phyloP scores from a whole-genome alignment of 1,140 invertebrate genomes.

The Prorops nasuta region DNA sequence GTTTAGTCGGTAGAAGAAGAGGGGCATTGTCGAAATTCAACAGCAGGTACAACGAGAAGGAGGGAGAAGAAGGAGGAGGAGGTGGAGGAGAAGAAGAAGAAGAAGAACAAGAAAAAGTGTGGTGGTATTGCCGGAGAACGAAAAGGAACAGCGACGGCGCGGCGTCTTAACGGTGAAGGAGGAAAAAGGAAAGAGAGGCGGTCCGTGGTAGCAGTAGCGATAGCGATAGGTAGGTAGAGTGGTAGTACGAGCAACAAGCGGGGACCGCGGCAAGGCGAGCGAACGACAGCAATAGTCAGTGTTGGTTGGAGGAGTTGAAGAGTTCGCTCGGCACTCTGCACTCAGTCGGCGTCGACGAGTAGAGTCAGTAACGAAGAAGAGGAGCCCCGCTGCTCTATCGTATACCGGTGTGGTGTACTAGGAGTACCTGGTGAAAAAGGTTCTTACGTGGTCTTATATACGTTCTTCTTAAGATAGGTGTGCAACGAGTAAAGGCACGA shows the following conservation, averaged over 20 bases:
- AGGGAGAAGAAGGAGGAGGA: neutral
- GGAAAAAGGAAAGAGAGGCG: neutral
- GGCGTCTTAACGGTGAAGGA: neutral
- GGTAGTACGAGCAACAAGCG: too few species aligned
- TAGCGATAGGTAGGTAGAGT: neutral
- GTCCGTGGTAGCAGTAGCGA: conserved; percentile 4
- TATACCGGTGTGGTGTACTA: too few species aligned
- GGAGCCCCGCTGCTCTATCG: too few species aligned
- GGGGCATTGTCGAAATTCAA: neutral
- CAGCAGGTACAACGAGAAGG: neutral
- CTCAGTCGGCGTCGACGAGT: too few species aligned
- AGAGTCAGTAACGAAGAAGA: too few species aligned
- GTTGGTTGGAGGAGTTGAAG: too few species aligned
- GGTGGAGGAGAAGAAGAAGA: conserved; percentile 1
- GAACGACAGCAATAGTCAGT: too few species aligned
- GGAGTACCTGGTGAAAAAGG: conserved; percentile 6
- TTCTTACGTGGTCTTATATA: conserved; percentile 16
- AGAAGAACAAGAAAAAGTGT: conserved; percentile 1
- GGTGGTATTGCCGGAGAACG: neutral
- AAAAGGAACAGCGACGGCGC: conserved; percentile 5
- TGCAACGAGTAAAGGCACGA: too few species aligned
- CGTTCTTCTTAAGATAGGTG: conserved; percentile 14
- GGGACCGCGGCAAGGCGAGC: too few species aligned
- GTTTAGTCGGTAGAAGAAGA: conserved; percentile 2
- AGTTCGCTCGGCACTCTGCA: too few species aligned